Evolutionary conservation across 2,888 invertebrate genomes (phyloP).

Genomic region (Noctua fimbriata): DNA sequence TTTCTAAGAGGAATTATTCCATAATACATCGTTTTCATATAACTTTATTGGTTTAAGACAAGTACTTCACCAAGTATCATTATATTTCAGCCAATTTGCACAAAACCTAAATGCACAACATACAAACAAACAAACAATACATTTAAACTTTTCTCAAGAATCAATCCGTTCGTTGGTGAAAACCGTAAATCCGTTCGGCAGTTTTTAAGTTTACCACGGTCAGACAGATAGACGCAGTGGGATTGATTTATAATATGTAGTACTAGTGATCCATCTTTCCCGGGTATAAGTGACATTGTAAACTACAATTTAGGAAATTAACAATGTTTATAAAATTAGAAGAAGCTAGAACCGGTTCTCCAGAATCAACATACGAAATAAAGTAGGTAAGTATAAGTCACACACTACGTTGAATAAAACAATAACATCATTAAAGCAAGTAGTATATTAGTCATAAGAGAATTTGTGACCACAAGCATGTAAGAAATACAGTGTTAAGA

Average conservation of each 20-base stretch:
- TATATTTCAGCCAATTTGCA: neutral
- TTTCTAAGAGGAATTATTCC: neutral
- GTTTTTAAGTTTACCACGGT: neutral
- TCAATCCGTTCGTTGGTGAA: neutral
- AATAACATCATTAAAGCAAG: neutral
- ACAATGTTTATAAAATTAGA: no score
- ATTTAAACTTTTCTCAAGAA: neutral
- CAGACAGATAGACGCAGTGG: neutral
- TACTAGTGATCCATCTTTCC: neutral
- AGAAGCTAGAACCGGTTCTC: no score
- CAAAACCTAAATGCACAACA: neutral
- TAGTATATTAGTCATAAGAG: neutral
- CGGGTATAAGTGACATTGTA: neutral
- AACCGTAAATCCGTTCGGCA: neutral
- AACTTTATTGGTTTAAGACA: no score
- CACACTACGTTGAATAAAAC: neutral
- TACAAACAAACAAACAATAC: no score
- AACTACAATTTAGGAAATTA: neutral
- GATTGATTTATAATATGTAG: no score
- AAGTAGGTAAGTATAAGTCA: neutral
- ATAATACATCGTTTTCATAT: neutral
- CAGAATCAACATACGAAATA: neutral
- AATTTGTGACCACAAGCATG: neutral
- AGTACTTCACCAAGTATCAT: neutral
- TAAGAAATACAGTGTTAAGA: neutral